A percentile compares a stretch with the other conserved stretches of the same genome.
Conservation (phyloP, 2,888 invertebrate species). For the Margaritifera margaritifera region DNA sequence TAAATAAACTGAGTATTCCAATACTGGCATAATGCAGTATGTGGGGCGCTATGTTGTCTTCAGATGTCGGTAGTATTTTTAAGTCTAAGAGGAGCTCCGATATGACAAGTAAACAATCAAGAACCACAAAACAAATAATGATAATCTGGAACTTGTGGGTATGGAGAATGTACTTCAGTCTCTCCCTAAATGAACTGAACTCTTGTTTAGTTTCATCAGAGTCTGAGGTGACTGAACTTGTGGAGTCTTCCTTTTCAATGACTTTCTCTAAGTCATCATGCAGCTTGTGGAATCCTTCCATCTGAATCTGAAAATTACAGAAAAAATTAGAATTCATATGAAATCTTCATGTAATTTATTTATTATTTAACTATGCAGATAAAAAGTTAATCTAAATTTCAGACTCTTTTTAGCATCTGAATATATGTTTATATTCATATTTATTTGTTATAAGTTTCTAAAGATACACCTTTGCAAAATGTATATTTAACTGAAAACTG, state of each 20-base stretch:
- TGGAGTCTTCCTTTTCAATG: conserved; percentile 69
- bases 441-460: too few species aligned
- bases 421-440: too few species aligned
- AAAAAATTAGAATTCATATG: too few species aligned
- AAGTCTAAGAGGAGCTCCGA: conserved; percentile 72
- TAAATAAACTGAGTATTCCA: conserved; percentile 68
- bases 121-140: conserved; percentile 70
- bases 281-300: conserved; percentile 69
- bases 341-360: too few species aligned
- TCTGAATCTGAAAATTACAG: conserved; percentile 55
- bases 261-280: conserved; percentile 69
- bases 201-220: conserved; percentile 61
- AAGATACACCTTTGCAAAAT: too few species aligned
- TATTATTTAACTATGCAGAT: too few species aligned
- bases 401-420: too few species aligned
- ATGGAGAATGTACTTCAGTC: conserved; percentile 53
- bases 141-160: conserved; percentile 69
- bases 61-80: conserved; percentile 57
- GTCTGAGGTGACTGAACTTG: conserved; percentile 65
- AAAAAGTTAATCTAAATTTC: too few species aligned
- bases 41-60: conserved; percentile 51
- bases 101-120: conserved; percentile 72
- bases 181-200: conserved; percentile 52
- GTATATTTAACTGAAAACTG: too few species aligned
- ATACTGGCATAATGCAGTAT: conserved; percentile 72